Conservation (phyloP, 2,113 vertebrate species). For the Pyxicephalus adspersus region DNA sequence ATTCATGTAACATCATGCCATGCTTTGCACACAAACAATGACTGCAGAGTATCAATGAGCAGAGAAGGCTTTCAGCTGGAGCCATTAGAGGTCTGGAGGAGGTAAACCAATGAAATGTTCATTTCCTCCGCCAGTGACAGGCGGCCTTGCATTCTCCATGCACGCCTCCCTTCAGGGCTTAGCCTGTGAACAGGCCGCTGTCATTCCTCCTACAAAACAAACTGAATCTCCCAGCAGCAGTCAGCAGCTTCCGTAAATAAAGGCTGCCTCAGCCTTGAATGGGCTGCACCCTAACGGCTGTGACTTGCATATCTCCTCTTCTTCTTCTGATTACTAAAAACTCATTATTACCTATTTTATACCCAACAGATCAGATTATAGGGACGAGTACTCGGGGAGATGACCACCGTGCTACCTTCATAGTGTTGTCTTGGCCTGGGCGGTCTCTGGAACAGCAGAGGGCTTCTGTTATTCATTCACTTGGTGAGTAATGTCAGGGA, state of each 20-base stretch:
- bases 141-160: background rate
- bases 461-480: background rate
- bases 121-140: background rate
- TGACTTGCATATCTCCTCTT: conserved; percentile 24
- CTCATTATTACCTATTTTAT: too few relatives aligned
- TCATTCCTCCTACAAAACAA: conserved; percentile 1
- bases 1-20: too few relatives aligned
- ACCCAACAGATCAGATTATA: too few relatives aligned
- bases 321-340: too few relatives aligned
- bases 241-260: conserved; percentile 25
- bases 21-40: too few relatives aligned
- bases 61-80: too few relatives aligned
- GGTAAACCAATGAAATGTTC: background rate
- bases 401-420: background rate
- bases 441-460: background rate
- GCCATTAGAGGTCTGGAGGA: background rate
- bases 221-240: conserved; percentile 37
- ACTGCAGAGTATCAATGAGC: too few relatives aligned
- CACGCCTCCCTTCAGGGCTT: background rate
- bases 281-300: conserved; percentile 9
- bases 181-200: background rate
- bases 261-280: background rate
- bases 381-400: too few relatives aligned
- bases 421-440: background rate
- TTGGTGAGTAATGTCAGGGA: background rate